These are phyloP conservation scores for Callyntrura sp. DNA, from an alignment of 2,888 invertebrate genomes.

Conservation along the genomic window DNA sequence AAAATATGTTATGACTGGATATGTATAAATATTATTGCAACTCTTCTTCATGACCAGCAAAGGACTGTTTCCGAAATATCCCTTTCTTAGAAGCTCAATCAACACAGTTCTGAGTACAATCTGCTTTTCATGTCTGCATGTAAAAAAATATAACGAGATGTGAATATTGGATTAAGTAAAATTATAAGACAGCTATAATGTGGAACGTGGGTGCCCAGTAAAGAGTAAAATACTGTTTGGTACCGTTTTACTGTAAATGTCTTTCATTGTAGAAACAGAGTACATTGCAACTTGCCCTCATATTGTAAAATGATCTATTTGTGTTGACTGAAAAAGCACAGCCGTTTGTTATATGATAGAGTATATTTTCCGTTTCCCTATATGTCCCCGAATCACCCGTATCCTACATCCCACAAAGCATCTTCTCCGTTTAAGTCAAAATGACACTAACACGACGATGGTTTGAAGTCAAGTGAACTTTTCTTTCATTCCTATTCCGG, in stretches of 20 bases:
- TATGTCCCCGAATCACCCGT: neutral
- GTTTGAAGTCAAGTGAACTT: too few species aligned
- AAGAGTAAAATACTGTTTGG: constrained; percentile 10
- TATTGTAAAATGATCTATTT: constrained; percentile 46
- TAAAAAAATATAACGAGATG: neutral
- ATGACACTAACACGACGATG: too few species aligned
- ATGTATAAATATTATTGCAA: neutral
- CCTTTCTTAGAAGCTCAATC: neutral
- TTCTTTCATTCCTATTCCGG: too few species aligned
- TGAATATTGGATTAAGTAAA: neutral
- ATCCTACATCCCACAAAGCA: neutral
- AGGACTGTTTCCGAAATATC: neutral
- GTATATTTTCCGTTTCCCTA: neutral
- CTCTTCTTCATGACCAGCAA: too few species aligned
- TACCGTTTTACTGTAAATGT: constrained; percentile 3
- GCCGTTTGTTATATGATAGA: neutral
- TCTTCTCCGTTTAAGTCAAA: too few species aligned
- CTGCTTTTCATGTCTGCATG: neutral
- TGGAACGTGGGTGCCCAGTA: constrained; percentile 35
- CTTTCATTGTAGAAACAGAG: neutral
- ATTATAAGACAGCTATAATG: neutral
- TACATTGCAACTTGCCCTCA: neutral
- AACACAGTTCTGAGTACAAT: neutral
- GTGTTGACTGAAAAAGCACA: constrained; percentile 30
- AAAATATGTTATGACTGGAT: neutral